A percentile compares a stretch with the other conserved stretches of the same genome.
Evolutionary conservation across 2,797 vertebrate species (phyloP).

Genomic region (Sebastes kiyomatsui): DNA sequence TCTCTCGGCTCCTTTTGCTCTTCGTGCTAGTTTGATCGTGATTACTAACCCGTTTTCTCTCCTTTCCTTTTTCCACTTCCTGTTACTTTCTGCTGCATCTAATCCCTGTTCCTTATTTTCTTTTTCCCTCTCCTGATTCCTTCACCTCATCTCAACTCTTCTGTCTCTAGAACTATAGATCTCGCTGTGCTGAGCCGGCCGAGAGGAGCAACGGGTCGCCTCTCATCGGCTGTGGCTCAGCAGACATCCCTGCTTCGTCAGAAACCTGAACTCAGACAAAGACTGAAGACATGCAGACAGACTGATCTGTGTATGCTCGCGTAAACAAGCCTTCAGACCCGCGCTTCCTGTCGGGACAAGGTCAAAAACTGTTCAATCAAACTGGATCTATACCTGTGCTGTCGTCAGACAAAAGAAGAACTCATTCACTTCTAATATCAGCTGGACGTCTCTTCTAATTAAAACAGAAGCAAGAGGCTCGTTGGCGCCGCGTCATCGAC

Average conservation of each 20-base stretch:
- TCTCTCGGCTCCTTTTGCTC: neutral
- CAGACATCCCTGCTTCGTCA: slow-evolving; percentile 8
- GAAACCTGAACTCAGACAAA: slow-evolving; percentile 5
- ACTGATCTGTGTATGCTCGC: too few species aligned
- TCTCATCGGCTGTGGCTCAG: slow-evolving; percentile 20
- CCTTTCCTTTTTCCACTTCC: neutral
- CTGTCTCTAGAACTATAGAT: slow-evolving; percentile 54
- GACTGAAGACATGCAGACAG: neutral
- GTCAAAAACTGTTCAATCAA: too few species aligned
- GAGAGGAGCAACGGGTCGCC: slow-evolving; percentile 51
- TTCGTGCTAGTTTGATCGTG: neutral
- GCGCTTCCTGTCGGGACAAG: too few species aligned
- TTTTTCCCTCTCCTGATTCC: slow-evolving; percentile 9
- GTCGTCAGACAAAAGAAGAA: neutral
- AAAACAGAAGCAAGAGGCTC: neutral
- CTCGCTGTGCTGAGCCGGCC: neutral
- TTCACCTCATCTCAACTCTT: neutral
- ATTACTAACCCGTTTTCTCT: slow-evolving; percentile 44
- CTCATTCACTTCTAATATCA: neutral
- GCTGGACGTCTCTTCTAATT: neutral
- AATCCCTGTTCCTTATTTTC: neutral
- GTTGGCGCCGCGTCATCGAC: neutral
- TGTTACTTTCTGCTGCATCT: neutral
- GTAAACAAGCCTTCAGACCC: too few species aligned
- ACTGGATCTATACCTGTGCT: neutral